Evolutionary conservation across 2,113 vertebrate genomes (phyloP).

Genomic region (Heteronetta atricapilla): DNA sequence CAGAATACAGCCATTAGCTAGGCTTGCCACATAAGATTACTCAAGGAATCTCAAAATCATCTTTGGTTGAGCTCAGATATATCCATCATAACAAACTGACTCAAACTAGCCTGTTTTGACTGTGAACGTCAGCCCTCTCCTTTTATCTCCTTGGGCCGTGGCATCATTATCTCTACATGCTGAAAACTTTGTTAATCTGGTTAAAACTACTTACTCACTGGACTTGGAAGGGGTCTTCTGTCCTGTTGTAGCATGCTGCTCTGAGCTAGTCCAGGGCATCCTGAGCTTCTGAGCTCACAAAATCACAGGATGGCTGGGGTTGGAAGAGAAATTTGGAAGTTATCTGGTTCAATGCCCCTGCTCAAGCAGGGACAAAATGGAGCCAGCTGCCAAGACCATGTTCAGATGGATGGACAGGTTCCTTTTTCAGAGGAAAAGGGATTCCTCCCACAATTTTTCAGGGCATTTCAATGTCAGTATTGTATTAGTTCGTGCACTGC

Average conservation of each 20-base stretch:
- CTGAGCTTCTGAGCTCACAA: not conserved
- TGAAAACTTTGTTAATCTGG: not conserved
- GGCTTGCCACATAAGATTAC: not conserved
- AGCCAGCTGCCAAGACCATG: not conserved
- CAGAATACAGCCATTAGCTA: not conserved
- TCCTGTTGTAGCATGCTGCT: not conserved
- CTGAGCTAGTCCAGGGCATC: not conserved
- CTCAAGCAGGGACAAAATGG: not conserved
- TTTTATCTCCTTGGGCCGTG: not conserved
- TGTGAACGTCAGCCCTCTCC: not conserved
- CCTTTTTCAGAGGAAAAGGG: not conserved
- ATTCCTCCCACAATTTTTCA: conserved; percentile 4
- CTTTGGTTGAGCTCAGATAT: not conserved
- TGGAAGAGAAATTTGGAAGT: not conserved
- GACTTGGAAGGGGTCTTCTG: not conserved
- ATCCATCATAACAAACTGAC: not conserved
- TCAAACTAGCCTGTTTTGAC: not conserved
- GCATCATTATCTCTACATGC: not conserved
- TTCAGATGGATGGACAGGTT: not conserved
- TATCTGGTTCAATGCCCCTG: not conserved
- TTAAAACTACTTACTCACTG: not conserved
- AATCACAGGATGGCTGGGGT: not conserved
- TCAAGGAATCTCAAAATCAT: not conserved
- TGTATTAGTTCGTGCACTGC: not conserved
- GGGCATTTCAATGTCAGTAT: not conserved